phyloP scores from a whole-genome alignment of 1,140 invertebrate genomes.

The Hestina assimilis region DNA sequence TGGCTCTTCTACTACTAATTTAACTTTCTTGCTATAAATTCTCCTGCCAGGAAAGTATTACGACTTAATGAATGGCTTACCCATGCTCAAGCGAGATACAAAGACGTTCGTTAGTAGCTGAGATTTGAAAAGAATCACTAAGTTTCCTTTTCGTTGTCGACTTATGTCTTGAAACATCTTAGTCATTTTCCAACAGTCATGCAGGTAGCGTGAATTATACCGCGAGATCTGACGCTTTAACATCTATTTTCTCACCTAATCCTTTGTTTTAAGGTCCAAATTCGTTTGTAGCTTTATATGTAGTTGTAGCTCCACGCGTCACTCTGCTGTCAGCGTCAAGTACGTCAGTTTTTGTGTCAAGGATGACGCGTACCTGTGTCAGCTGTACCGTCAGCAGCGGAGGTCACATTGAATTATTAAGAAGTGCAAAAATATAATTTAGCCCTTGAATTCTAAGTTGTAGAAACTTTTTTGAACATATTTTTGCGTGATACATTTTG shows the following conservation, averaged over 20 bases:
- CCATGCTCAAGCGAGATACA: not conserved
- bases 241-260: not conserved
- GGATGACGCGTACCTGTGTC: conserved; percentile 35
- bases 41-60: not conserved
- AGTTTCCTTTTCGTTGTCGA: conserved; percentile 17
- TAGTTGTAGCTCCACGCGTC: conserved; percentile 14
- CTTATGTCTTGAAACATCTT: conserved; percentile 20
- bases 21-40: too few relatives aligned
- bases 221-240: not conserved
- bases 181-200: conserved; percentile 24
- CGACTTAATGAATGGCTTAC: not conserved
- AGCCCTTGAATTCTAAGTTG: not conserved
- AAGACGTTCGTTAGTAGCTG: conserved; percentile 8
- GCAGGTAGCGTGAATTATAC: conserved; percentile 10
- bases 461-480: not conserved
- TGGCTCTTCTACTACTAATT: too few relatives aligned
- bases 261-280: conserved; percentile 2
- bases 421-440: conserved; percentile 3
- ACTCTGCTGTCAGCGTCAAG: conserved; percentile 25
- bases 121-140: conserved; percentile 22
- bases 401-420: conserved; percentile 24
- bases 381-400: conserved; percentile 25
- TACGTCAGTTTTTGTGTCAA: conserved; percentile 36
- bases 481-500: too few relatives aligned
- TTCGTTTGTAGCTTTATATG: conserved; percentile 1